Conservation (phyloP, 2,797 vertebrate species). For the Sebastes minor region DNA sequence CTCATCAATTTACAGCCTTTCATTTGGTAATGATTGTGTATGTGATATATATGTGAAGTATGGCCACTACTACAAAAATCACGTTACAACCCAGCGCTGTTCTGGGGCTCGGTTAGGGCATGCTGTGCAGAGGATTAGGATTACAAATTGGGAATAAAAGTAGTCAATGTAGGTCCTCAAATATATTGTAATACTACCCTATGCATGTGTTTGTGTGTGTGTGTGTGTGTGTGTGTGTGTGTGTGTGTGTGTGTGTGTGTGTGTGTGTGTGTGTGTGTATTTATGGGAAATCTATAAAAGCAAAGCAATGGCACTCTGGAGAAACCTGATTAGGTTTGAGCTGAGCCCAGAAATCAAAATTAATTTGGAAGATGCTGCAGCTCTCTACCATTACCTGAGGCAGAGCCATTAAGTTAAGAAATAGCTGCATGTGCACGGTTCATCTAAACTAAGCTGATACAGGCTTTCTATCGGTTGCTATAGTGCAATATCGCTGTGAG, state of each 20-base stretch:
- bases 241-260: not conserved
- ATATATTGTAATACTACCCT: not conserved
- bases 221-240: not conserved
- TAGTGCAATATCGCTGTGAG: constrained; percentile 15
- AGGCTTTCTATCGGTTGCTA: constrained; percentile 39
- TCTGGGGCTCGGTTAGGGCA: not conserved
- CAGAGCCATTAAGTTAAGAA: constrained; percentile 71
- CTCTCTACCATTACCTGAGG: constrained; percentile 71
- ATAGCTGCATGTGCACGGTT: constrained; percentile 51
- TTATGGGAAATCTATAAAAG: constrained; percentile 80
- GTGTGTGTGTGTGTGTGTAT: constrained; percentile 25
- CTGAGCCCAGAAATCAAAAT: constrained; percentile 77
- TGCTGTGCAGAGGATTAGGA: not conserved
- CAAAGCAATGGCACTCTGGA: constrained; percentile 60
- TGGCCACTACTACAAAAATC: not conserved
- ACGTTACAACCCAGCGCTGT: not conserved
- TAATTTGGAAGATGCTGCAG: constrained; percentile 68
- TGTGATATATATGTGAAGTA: not conserved
- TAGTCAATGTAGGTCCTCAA: constrained; percentile 2
- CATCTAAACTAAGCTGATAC: constrained; percentile 56
- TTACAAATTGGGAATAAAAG: not conserved
- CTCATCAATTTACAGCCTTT: not conserved
- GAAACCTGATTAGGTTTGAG: constrained; percentile 78
- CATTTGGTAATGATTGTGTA: not conserved
- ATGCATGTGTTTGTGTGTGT: not conserved